phyloP scores from a whole-genome alignment of 2,113 vertebrate species.

The Hepsetus odoe region DNA sequence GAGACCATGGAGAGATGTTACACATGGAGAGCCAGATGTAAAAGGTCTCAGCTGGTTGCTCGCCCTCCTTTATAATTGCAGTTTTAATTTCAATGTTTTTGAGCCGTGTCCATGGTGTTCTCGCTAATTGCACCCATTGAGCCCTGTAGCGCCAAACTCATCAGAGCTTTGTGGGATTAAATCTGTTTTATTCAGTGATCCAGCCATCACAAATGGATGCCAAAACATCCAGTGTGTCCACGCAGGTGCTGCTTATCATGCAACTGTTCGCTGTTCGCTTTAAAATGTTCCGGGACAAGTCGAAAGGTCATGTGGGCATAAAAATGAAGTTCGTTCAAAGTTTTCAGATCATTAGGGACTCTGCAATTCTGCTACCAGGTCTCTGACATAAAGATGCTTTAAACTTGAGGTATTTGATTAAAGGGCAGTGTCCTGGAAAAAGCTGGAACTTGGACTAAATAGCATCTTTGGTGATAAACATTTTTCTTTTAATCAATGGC shows the following conservation, averaged over 20 bases:
- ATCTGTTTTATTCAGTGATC: slow-evolving; percentile 21
- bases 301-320: not conserved
- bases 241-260: slow-evolving; percentile 29
- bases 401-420: no score
- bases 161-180: slow-evolving; percentile 1
- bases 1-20: slow-evolving; percentile 8
- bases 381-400: no score
- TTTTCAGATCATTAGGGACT: not conserved
- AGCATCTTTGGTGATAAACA: no score
- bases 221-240: slow-evolving; percentile 8
- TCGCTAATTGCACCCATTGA: not conserved
- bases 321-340: not conserved
- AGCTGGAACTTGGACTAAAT: no score
- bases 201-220: slow-evolving; percentile 7
- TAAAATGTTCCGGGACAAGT: not conserved
- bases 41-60: slow-evolving; percentile 8
- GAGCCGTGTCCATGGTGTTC: not conserved
- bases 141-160: not conserved
- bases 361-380: not conserved
- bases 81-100: slow-evolving; percentile 6
- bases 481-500: no score
- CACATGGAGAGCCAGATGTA: not conserved
- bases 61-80: slow-evolving; percentile 1
- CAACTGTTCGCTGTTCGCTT: not conserved
- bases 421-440: no score